Percentiles rank a stretch among this genome's conserved stretches.
phyloP scores from a whole-genome alignment of 2,113 vertebrate genomes.

The Cynoglossus semilaevis region DNA sequence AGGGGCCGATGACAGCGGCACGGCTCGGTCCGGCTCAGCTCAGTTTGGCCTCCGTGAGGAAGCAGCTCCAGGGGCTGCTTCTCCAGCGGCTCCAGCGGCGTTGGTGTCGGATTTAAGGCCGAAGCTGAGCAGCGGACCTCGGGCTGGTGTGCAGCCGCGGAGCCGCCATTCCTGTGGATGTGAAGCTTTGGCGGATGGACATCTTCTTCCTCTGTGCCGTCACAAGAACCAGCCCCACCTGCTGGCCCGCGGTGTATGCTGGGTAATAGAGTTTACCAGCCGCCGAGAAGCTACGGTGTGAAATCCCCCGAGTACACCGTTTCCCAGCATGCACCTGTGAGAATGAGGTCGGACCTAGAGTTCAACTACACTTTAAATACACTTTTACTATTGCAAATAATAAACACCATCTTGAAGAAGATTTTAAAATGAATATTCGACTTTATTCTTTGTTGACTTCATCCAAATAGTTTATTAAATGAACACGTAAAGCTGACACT shows the following conservation, averaged over 20 bases:
- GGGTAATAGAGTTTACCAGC: slow-evolving; percentile 54
- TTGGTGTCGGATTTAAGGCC: slow-evolving; percentile 40
- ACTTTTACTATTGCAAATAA: too few relatives aligned
- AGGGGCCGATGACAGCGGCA: slow-evolving; percentile 5
- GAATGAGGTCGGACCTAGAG: slow-evolving; percentile 24
- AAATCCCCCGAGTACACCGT: slow-evolving; percentile 13
- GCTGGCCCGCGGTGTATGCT: slow-evolving; percentile 36
- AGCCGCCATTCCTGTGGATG: slow-evolving; percentile 47
- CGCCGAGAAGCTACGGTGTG: fast-evolving
- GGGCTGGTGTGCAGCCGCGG: slow-evolving; percentile 36
- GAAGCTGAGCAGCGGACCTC: slow-evolving; percentile 28
- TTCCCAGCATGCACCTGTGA: slow-evolving; percentile 58
- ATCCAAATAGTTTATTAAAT: too few relatives aligned
- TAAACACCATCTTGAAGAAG: too few relatives aligned
- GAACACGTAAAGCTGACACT: too few relatives aligned
- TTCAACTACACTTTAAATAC: neutral
- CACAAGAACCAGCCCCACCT: slow-evolving; percentile 63
- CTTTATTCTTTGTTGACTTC: too few relatives aligned
- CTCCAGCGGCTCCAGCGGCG: slow-evolving; percentile 37
- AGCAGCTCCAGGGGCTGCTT: slow-evolving; percentile 44
- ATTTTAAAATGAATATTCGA: too few relatives aligned
- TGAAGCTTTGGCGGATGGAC: slow-evolving; percentile 22
- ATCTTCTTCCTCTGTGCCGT: slow-evolving; percentile 62
- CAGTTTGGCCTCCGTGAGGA: slow-evolving; percentile 11
- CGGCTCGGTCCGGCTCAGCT: slow-evolving; percentile 11